These are phyloP conservation scores for Arion vulgaris DNA, from an alignment of 1,140 invertebrate genomes.

Conservation along the genomic window DNA sequence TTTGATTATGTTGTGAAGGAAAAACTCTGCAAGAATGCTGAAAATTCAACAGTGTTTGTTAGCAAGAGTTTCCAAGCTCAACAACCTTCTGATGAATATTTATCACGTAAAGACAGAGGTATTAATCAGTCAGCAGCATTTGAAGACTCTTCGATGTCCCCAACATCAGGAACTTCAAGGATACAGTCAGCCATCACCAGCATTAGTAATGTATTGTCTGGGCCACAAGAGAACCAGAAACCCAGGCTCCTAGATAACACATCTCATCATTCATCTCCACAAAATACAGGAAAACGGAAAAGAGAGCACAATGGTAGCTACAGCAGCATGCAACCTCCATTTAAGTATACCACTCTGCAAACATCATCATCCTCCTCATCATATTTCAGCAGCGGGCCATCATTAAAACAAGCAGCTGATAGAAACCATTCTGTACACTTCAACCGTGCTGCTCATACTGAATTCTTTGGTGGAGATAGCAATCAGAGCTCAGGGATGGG, in stretches of 20 bases:
- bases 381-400: not conserved
- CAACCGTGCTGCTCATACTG: conserved; percentile 30
- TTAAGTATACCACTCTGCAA: conserved; percentile 38
- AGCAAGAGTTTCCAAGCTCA: conserved; percentile 51
- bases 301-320: conserved; percentile 35
- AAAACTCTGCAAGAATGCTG: conserved; percentile 50
- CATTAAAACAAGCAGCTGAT: conserved; percentile 27
- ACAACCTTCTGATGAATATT: conserved; percentile 28
- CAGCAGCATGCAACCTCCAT: conserved; percentile 15
- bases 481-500: conserved; percentile 40
- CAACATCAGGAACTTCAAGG: conserved; percentile 17
- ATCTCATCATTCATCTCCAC: conserved; percentile 22
- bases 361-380: conserved; percentile 24
- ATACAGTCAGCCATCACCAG: conserved; percentile 42
- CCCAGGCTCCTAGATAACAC: conserved; percentile 23
- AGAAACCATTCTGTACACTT: conserved; percentile 37
- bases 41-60: conserved; percentile 48
- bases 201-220: conserved; percentile 41
- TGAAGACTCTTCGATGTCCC: conserved; percentile 18
- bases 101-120: conserved; percentile 33
- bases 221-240: conserved; percentile 8
- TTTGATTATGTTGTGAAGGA: conserved; percentile 52
- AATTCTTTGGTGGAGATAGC: conserved; percentile 40
- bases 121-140: conserved; percentile 17
- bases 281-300: conserved; percentile 42